Evolutionary conservation across 2,797 vertebrate species (phyloP).

Genomic region (Lacerta viridis): DNA sequence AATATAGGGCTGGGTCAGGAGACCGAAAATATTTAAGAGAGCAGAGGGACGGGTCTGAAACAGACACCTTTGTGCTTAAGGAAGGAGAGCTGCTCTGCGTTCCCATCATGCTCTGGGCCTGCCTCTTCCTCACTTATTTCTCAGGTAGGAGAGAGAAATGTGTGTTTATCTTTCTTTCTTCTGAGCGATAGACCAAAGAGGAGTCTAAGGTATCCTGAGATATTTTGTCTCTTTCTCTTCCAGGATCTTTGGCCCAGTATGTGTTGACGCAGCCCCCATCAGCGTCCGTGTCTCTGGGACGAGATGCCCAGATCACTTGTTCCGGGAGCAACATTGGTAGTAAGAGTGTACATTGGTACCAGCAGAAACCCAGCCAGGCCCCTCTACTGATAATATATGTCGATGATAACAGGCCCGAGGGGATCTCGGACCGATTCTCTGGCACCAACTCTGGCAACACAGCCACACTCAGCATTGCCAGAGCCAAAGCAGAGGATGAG

Average conservation of each 20-base stretch:
- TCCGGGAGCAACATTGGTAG: background rate
- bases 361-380: background rate
- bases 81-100: background rate
- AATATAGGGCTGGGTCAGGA: background rate
- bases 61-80: background rate
- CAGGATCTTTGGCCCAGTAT: slow-evolving; percentile 11
- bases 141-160: background rate
- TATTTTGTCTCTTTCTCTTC: background rate
- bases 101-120: background rate
- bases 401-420: background rate
- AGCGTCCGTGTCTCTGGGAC: background rate
- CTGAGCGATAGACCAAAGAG: too few species aligned
- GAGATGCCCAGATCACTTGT: background rate
- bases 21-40: background rate
- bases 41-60: background rate
- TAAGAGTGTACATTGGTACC: slow-evolving; percentile 14
- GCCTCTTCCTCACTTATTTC: background rate
- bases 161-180: too few species aligned
- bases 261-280: slow-evolving; percentile 25
- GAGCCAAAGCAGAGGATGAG: slow-evolving; percentile 17
- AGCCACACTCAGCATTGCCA: slow-evolving; percentile 8
- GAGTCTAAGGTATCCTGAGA: background rate
- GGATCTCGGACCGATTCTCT: slow-evolving; percentile 10
- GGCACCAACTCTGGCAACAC: slow-evolving; percentile 24
- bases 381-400: slow-evolving; percentile 14